A percentile compares a stretch with the other conserved stretches of the same genome.
phyloP scores from a whole-genome alignment of 2,113 vertebrate species.

The Solea senegalensis region DNA sequence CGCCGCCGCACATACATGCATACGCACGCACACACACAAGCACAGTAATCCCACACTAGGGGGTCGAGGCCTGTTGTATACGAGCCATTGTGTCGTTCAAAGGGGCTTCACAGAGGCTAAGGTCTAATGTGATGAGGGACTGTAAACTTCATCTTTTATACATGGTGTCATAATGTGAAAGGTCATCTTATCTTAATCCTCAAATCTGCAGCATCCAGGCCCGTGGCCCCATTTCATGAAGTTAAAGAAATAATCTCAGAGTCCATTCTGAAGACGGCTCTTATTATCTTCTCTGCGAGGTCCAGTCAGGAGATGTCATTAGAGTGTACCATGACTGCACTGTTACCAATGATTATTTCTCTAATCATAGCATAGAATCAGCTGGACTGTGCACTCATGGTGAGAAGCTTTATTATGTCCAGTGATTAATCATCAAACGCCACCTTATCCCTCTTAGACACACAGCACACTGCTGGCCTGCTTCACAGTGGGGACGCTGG shows the following conservation, averaged over 20 bases:
- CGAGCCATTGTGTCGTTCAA: conserved; percentile 72
- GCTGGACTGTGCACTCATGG: conserved; percentile 69
- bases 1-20: conserved; percentile 21
- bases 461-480: conserved; percentile 43
- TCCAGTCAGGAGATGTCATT: conserved; percentile 79
- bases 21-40: conserved; percentile 27
- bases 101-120: conserved; percentile 75
- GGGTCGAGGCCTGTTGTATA: conserved; percentile 72
- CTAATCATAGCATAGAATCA: conserved; percentile 76
- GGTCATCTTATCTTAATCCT: conserved; percentile 84
- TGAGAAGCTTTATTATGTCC: conserved; percentile 76
- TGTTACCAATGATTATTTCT: conserved; percentile 75
- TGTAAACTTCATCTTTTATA: conserved; percentile 82
- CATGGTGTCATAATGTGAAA: conserved; percentile 81
- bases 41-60: conserved; percentile 76
- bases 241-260: conserved; percentile 79
- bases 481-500: conserved; percentile 43
- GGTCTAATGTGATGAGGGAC: conserved; percentile 77
- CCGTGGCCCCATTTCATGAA: conserved; percentile 74
- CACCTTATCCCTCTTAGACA: conserved; percentile 71
- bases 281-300: conserved; percentile 73
- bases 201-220: conserved; percentile 79
- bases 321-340: conserved; percentile 71
- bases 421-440: conserved; percentile 73
- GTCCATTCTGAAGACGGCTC: conserved; percentile 73